Evolutionary conservation across 2,113 vertebrate species (phyloP), one percentile per base, ranked within the genome.

Genomic region (Vidua macroura): DNA sequence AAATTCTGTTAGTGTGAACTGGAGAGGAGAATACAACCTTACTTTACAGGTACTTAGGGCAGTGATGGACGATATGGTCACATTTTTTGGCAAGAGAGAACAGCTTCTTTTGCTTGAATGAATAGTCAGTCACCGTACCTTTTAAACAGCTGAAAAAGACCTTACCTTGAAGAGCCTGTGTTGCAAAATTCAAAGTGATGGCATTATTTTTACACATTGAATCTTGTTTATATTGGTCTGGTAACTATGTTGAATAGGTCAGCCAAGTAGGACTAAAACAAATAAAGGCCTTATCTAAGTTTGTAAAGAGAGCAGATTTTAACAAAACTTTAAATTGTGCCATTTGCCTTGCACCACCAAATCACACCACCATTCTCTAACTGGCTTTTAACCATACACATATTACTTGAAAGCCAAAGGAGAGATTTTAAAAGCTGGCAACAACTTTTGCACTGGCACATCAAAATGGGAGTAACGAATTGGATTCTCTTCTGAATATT

Each of bases 401-500:
- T n/a, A 60, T 53, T 74, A 66, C 31, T 82, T 90, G 52, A 82
- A 94, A 94, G 41, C 70, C 62, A 94, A 93, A 92, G 66, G 16
- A 77, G 41, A 89, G 25, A 72, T 59, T 88, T 75, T 64, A 72
- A 92, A 94, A 90, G 37, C 73, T 79, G 60, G 44, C 76, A 72
- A 88, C 28, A 93, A 83, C 76, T 86, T 93, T 58, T 3, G 6
- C 37, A 27, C 16, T 88, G 41, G 28, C 79, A 78, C 41, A 90
- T 52, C 30, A 88, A 93, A 86, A 78, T 35, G 31, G 60, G 75
- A 97, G 43, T 51, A 63, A 92, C 77, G 86, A 91, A 90, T 77
- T 17, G 18, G 64, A 78, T 70, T 88, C 22, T n/a, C 22, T 81
- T 88, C 82, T 90, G 76, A 94, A 88, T 89, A 84, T 37, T 68